Conservation (phyloP, 2,797 vertebrate genomes). For the Rhinogobio ventralis region DNA sequence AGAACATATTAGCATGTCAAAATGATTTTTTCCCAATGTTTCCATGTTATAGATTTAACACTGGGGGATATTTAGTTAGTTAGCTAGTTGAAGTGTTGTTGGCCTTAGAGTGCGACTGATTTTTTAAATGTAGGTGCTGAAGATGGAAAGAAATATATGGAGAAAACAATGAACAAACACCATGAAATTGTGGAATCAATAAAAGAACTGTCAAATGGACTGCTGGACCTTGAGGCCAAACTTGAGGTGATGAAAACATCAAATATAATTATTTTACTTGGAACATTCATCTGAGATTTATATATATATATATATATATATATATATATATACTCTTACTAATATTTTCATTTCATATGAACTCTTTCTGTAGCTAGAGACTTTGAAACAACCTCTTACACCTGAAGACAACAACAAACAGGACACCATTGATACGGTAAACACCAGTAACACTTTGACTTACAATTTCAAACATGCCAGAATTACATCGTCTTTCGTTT, state of each 20-base stretch:
- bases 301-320: not conserved
- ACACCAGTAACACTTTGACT: slow-evolving; percentile 3
- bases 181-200: slow-evolving; percentile 85
- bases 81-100: not conserved
- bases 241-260: slow-evolving; percentile 76
- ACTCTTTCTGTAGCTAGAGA: slow-evolving; percentile 51
- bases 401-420: slow-evolving; percentile 61
- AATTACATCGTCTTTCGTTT: not conserved
- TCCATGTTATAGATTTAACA: not conserved
- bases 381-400: slow-evolving; percentile 52
- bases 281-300: not conserved
- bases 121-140: slow-evolving; percentile 78
- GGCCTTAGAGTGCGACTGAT: not conserved
- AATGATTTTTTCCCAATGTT: not conserved
- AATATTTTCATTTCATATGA: not conserved
- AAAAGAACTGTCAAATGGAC: slow-evolving; percentile 81
- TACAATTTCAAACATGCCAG: not conserved
- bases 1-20: not conserved
- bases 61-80: not conserved
- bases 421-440: slow-evolving; percentile 71
- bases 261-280: not conserved
- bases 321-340: not conserved
- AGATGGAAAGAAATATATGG: slow-evolving; percentile 85
- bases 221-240: slow-evolving; percentile 83
- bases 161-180: slow-evolving; percentile 86